A percentile compares a stretch with the other conserved stretches of the same genome.
Evolutionary conservation across 37 sponge, comb jelly and placozoan species (phyloP).

Genomic region (Beroe forskalii): DNA sequence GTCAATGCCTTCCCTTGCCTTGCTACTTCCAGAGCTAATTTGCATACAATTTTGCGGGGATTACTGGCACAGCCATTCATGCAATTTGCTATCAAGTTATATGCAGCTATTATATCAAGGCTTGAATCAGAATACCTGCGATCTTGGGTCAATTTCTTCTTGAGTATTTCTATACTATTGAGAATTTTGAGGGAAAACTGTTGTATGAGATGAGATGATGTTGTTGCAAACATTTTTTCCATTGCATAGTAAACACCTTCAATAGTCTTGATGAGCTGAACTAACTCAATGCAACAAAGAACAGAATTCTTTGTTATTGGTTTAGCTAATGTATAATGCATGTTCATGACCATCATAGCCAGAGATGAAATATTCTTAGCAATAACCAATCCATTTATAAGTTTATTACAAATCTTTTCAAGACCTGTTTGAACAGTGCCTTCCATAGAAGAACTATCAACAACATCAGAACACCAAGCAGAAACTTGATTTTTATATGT

Average conservation of each 20-base stretch:
- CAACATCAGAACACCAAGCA: conserved; percentile 23
- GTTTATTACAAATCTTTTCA: conserved; percentile 16
- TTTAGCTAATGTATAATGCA: conserved; percentile 72
- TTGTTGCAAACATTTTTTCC: conserved; percentile 40
- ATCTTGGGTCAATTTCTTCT: conserved; percentile 67
- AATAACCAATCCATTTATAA: conserved; percentile 73
- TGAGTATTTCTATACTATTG: conserved; percentile 27
- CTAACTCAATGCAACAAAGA: conserved; percentile 76
- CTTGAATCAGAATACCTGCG: conserved; percentile 62
- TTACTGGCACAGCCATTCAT: conserved; percentile 34
- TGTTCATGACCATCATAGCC: conserved; percentile 70
- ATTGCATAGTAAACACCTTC: conserved; percentile 49
- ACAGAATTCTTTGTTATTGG: conserved; percentile 84
- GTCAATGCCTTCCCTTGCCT: conserved; percentile 1
- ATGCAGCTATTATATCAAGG: conserved; percentile 64
- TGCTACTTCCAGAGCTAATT: conserved; percentile 17
- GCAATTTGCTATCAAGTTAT: conserved; percentile 60
- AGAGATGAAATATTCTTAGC: conserved; percentile 71
- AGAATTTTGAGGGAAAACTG: conserved; percentile 54
- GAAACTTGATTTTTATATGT: conserved; percentile 25
- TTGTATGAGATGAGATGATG: conserved; percentile 60
- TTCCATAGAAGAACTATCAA: neutral
- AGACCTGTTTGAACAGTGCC: conserved; percentile 21
- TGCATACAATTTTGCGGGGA: conserved; percentile 29
- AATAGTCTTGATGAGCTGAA: conserved; percentile 81